Percentiles rank a stretch among this genome's conserved stretches.
Evolutionary conservation across 1,140 invertebrate genomes (phyloP).

Genomic region (Limonius californicus): DNA sequence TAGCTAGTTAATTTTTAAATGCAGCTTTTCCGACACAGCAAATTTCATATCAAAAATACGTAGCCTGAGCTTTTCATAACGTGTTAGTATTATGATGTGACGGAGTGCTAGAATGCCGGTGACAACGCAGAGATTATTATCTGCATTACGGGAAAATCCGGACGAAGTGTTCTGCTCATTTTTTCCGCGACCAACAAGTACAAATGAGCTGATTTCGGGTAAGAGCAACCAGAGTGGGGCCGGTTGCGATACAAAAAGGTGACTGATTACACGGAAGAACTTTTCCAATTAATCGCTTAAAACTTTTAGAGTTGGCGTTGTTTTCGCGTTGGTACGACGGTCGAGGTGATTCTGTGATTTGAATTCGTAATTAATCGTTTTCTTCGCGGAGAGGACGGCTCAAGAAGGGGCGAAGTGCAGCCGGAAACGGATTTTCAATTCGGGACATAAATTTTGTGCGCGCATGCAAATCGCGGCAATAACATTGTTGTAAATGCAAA

Average conservation of each 20-base stretch:
- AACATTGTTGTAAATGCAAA: conserved; percentile 12
- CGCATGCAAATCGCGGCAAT: conserved; percentile 2
- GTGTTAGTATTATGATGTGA: too few species aligned
- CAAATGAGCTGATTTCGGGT: too few species aligned
- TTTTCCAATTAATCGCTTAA: conserved; percentile 15
- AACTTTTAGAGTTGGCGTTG: background rate
- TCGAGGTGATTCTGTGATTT: conserved; percentile 5
- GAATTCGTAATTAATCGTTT: conserved; percentile 9
- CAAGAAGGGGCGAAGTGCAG: background rate
- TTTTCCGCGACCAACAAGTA: too few species aligned
- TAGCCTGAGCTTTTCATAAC: too few species aligned
- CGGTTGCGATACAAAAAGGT: background rate
- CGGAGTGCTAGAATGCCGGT: too few species aligned
- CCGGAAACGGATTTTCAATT: background rate
- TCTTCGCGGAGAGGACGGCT: background rate
- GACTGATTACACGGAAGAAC: conserved; percentile 11
- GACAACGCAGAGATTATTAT: too few species aligned
- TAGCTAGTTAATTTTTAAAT: too few species aligned
- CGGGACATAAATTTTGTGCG: background rate
- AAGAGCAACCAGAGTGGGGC: too few species aligned
- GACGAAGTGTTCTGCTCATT: too few species aligned
- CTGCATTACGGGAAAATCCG: too few species aligned
- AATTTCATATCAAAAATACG: too few species aligned
- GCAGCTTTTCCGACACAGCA: too few species aligned
- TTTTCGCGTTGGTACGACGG: background rate